Evolutionary conservation across 1,140 invertebrate species (phyloP).

Genomic region (Drosophila varians): DNA sequence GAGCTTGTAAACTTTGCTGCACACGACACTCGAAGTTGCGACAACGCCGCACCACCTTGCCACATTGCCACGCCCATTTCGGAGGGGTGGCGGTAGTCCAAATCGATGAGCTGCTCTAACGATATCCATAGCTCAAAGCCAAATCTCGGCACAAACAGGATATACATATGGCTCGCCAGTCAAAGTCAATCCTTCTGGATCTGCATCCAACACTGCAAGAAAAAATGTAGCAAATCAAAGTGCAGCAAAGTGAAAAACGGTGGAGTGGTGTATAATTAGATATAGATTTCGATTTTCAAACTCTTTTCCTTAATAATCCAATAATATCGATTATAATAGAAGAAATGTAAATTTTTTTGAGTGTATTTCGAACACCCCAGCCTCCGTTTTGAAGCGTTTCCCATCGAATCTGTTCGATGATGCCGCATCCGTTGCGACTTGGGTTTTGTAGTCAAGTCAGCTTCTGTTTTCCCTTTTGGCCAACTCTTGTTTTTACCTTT

Average conservation of each 20-base stretch:
- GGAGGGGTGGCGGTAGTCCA: constrained; percentile 13
- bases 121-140: constrained; percentile 80
- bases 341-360: not conserved
- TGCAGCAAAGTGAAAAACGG: too few species aligned
- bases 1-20: constrained; percentile 47
- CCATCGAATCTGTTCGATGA: constrained; percentile 18
- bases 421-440: constrained; percentile 70
- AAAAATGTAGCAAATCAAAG: not conserved
- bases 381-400: not conserved
- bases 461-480: constrained; percentile 64
- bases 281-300: too few species aligned
- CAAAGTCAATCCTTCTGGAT: constrained; percentile 67
- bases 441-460: constrained; percentile 70
- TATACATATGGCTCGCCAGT: constrained; percentile 61
- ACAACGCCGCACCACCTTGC: constrained; percentile 2
- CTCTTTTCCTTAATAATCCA: too few species aligned
- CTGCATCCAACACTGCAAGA: not conserved
- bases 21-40: constrained; percentile 46
- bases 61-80: not conserved
- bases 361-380: not conserved
- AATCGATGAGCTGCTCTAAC: constrained; percentile 71
- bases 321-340: too few species aligned
- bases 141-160: constrained; percentile 80
- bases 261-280: too few species aligned
- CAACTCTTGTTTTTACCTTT: constrained; percentile 16